A percentile compares a stretch with the other conserved stretches of the same genome.
phyloP scores from a whole-genome alignment of 1,140 invertebrate genomes.

The Drosophila funebris region DNA sequence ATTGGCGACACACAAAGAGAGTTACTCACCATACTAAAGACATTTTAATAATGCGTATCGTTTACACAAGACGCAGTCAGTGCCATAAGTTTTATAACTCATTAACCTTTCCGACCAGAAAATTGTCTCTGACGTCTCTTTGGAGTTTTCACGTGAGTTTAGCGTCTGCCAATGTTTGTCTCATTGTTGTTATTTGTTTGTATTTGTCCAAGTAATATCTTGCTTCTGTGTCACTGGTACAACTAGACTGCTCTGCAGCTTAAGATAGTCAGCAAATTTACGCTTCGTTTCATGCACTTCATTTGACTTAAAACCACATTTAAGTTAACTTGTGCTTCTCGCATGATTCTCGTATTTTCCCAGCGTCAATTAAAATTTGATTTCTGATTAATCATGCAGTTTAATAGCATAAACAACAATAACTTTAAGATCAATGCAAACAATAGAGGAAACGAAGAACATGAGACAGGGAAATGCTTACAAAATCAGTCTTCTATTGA shows the following conservation, averaged over 20 bases:
- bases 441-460: slow-evolving; percentile 15
- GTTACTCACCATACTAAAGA: slow-evolving; percentile 29
- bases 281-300: slow-evolving; percentile 64
- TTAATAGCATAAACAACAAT: slow-evolving; percentile 38
- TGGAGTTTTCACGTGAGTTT: slow-evolving; percentile 2
- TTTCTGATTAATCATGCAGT: slow-evolving; percentile 74
- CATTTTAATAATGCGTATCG: slow-evolving; percentile 81
- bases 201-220: slow-evolving; percentile 18
- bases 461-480: neutral
- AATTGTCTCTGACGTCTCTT: slow-evolving; percentile 24
- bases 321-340: slow-evolving; percentile 2
- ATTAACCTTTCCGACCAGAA: slow-evolving; percentile 68
- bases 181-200: slow-evolving; percentile 22
- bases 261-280: slow-evolving; percentile 50
- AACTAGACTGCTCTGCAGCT: slow-evolving; percentile 34
- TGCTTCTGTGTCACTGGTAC: slow-evolving; percentile 68
- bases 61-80: slow-evolving; percentile 67
- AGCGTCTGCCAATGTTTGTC: slow-evolving; percentile 35
- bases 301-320: slow-evolving; percentile 53
- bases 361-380: slow-evolving; percentile 59
- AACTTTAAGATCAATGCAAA: slow-evolving; percentile 12
- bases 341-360: slow-evolving; percentile 71
- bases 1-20: slow-evolving; percentile 38
- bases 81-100: slow-evolving; percentile 76
- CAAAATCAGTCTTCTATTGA: slow-evolving; percentile 16